These are phyloP conservation scores for Anarhynchus alexandrinus DNA, from an alignment of 2,113 vertebrate species.

Conservation along the genomic window DNA sequence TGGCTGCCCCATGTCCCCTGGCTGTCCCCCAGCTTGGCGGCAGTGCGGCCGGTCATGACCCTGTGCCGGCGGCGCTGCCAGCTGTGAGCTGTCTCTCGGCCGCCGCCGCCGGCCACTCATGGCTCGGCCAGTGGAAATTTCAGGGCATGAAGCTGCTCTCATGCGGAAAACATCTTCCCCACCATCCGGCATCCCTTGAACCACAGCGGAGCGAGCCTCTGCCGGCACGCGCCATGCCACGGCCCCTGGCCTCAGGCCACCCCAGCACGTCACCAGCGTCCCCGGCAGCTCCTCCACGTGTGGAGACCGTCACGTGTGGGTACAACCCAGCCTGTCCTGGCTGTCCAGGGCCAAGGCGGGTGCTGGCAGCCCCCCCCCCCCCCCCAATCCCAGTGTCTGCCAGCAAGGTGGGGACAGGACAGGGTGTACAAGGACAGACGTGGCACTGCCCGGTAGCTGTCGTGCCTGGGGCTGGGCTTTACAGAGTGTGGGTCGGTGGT, in stretches of 20 bases:
- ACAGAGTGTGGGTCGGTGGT: background rate
- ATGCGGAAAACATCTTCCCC: constrained; percentile 24
- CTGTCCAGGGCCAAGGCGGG: no score
- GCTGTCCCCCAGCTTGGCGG: constrained; percentile 7
- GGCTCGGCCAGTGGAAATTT: background rate
- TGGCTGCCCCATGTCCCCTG: constrained; percentile 6
- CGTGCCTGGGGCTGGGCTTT: accelerated
- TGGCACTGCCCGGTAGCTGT: background rate
- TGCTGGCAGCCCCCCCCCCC: background rate
- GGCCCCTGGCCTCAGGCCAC: background rate
- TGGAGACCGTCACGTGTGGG: background rate
- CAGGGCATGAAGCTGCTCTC: background rate
- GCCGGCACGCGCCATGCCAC: background rate
- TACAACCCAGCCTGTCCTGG: background rate
- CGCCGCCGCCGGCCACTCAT: background rate
- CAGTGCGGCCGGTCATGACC: background rate
- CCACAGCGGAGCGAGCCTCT: accelerated
- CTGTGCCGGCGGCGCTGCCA: background rate
- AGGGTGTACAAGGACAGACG: background rate
- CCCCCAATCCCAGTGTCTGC: background rate
- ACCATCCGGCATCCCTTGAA: background rate
- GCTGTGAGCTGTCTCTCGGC: background rate
- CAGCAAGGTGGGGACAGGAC: accelerated
- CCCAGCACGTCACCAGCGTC: accelerated
- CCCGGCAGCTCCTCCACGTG: background rate